Conservation (phyloP, 2,888 invertebrate species). For the Nephrotoma flavescens region DNA sequence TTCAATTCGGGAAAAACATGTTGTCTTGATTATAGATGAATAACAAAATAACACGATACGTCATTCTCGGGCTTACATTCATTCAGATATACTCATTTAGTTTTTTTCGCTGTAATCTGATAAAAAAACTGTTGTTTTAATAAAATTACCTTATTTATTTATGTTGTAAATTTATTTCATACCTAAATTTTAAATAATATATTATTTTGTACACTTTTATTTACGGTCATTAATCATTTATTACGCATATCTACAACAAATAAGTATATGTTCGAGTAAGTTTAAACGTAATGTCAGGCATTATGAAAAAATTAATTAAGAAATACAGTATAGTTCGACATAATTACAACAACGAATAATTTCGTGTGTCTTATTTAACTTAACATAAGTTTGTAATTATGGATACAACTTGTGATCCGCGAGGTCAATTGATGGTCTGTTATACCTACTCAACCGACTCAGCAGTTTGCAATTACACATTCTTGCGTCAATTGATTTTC, state of each 20-base stretch:
- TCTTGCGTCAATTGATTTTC: no score
- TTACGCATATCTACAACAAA: background rate
- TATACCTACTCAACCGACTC: no score
- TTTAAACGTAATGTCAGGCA: background rate
- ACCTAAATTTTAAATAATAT: background rate
- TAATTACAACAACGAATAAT: no score
- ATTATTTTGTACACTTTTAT: background rate
- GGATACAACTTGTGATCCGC: no score
- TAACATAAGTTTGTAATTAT: no score
- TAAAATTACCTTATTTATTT: background rate
- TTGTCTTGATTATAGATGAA: background rate
- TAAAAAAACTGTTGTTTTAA: background rate
- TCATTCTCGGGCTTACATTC: background rate
- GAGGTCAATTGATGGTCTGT: no score
- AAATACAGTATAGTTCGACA: no score
- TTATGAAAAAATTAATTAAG: background rate
- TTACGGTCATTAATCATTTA: background rate
- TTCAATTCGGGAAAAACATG: background rate
- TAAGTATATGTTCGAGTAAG: background rate
- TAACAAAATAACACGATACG: background rate
- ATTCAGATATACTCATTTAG: no score
- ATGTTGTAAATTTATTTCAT: background rate
- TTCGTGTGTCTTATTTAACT: no score
- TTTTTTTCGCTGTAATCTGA: background rate
- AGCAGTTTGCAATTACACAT: no score